Evolutionary conservation across 2,113 vertebrate species (phyloP), one percentile per base, ranked within the genome.

Genomic region (Oncorhynchus gorbuscha): DNA sequence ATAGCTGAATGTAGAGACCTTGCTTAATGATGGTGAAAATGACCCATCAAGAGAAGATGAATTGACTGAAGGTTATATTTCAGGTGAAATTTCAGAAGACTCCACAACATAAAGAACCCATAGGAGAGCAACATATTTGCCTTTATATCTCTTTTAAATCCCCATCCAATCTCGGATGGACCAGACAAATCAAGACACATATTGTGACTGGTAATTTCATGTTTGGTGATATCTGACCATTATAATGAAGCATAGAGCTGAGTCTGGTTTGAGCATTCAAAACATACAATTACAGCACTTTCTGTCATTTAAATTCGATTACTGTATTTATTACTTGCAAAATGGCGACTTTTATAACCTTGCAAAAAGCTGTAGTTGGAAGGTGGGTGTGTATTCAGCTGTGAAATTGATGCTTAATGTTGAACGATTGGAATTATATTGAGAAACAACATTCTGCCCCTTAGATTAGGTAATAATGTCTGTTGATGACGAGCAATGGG

Each of bases 331-430:
- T 73, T 61, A 26, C 58, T 22, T 62, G 58, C 18, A 62, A 73
- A 61, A 73, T 62, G 13, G 22, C 3, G 58, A 62, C 30, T 22
- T 62, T 73, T 45, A 62, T 73, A 73, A 4, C 55, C 55, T 61
- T 73, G 58, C 58, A 26, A 62, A 22, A 35, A 62, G 58, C 24
- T 22, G 35, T 61, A 35, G 20, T 58, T 73, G 12, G 58, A 26
- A 73, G 58, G 58, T 22, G 68, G 58, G n/a, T 26, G 75, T 28
- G 32, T 70, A 64, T 28, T 62, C 51, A 76, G 68, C 68, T 71
- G 69, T 76, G 58, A 76, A 76, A 76, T 76, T 76, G 71, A 76
- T 59, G 58, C 58, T 71, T 76, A 76, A 70, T 76, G 75, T 69
- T 76, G 75, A 76, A 59, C 58, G 32, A 48, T 70, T 62, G 69